A percentile compares a stretch with the other conserved stretches of the same genome.
Conservation (phyloP, 1,140 invertebrate species). For the Diprion similis region DNA sequence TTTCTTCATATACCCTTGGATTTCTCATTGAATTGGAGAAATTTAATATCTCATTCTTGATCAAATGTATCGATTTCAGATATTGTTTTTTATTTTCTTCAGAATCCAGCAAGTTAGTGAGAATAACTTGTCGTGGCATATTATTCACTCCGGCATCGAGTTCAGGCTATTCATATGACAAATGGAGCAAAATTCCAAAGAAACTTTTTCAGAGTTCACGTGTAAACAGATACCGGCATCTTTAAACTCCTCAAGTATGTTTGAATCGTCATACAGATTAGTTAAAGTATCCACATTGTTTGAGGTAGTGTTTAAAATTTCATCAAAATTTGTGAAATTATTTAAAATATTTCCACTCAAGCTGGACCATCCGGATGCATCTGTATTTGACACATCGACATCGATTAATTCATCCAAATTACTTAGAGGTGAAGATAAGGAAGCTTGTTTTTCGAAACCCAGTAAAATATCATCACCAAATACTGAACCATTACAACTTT, state of each 20-base stretch:
- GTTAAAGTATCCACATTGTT: background rate
- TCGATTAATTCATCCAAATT: constrained; percentile 28
- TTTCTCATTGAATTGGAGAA: background rate
- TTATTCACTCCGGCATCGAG: constrained; percentile 21
- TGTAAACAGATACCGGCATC: constrained; percentile 62
- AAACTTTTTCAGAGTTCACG: constrained; percentile 61
- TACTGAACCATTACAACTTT: too few species aligned
- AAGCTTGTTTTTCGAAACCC: background rate
- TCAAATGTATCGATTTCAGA: background rate
- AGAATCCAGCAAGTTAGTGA: too few species aligned
- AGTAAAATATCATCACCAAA: background rate
- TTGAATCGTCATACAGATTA: constrained; percentile 4
- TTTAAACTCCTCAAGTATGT: constrained; percentile 34
- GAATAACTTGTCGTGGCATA: background rate
- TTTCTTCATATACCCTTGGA: background rate
- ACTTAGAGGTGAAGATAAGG: background rate
- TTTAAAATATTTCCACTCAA: constrained; percentile 29
- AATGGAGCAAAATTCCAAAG: constrained; percentile 62
- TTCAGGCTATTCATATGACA: constrained; percentile 52
- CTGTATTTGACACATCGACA: constrained; percentile 27
- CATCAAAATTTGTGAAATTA: constrained; percentile 25
- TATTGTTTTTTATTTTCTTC: background rate
- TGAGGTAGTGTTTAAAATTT: constrained; percentile 9
- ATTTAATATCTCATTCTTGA: background rate
- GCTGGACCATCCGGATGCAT: constrained; percentile 31